A percentile compares a stretch with the other conserved stretches of the same genome.
phyloP scores from a whole-genome alignment of 35 echinoderm and acorn worm genomes.

The Heliocidaris tuberculata region DNA sequence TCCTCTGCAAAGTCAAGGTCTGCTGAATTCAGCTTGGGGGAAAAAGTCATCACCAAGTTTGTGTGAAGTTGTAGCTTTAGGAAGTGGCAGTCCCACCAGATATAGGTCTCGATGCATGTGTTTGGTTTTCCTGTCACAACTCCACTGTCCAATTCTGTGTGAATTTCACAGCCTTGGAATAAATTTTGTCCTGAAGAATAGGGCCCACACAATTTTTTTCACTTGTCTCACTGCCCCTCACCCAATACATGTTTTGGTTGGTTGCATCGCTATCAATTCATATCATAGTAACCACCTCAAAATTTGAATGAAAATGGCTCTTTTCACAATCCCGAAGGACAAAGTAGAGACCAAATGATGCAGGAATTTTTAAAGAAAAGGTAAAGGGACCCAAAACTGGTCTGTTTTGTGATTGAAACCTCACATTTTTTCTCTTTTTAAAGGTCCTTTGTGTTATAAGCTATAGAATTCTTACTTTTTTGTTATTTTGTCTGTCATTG shows the following conservation, averaged over 20 bases:
- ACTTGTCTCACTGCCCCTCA: background rate
- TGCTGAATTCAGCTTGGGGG: background rate
- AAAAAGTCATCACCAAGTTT: background rate
- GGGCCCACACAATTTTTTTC: background rate
- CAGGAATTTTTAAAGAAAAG: background rate
- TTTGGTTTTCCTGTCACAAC: background rate
- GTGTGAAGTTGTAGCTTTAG: background rate
- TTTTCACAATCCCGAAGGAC: background rate
- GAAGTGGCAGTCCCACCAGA: background rate
- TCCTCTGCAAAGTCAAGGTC: constrained; percentile 4
- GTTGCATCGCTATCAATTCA: background rate
- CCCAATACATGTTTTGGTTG: background rate
- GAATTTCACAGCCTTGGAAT: background rate
- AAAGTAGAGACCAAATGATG: background rate
- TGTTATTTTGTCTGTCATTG: background rate
- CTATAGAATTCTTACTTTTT: background rate
- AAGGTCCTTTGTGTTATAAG: background rate
- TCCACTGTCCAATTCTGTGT: background rate
- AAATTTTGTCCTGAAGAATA: background rate
- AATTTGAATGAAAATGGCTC: background rate
- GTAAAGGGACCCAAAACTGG: background rate
- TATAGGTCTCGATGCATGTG: background rate
- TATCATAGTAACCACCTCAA: background rate
- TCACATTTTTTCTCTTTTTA: background rate
- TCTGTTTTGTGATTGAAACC: background rate